Conservation (phyloP, 2,797 vertebrate species). For the Echiichthys vipera region DNA sequence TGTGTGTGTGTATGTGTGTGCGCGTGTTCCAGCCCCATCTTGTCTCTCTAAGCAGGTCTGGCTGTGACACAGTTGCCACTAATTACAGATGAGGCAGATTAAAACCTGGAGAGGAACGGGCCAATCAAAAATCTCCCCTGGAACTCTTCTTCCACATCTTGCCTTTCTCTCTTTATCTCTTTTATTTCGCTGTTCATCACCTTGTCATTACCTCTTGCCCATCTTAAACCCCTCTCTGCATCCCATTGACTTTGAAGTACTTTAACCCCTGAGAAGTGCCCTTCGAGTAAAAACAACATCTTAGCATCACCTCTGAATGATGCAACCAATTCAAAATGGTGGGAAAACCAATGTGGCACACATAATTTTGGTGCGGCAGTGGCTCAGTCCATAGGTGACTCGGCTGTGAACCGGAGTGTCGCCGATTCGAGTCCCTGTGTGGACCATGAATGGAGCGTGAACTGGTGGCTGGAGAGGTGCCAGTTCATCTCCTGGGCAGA, state of each 20-base stretch:
- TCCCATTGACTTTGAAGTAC: conserved; percentile 17
- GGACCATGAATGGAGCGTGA: too few relatives aligned
- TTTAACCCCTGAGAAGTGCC: not conserved
- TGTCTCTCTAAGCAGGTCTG: conserved; percentile 42
- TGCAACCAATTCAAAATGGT: conserved; percentile 10
- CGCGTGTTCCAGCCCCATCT: conserved; percentile 4
- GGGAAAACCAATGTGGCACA: conserved; percentile 1
- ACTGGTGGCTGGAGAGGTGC: too few relatives aligned
- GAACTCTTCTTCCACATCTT: conserved; percentile 36
- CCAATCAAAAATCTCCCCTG: conserved; percentile 69
- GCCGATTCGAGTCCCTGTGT: too few relatives aligned
- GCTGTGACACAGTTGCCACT: conserved; percentile 60
- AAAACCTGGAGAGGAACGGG: conserved; percentile 60
- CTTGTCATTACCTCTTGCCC: conserved; percentile 17
- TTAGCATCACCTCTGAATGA: not conserved
- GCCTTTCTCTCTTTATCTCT: not conserved
- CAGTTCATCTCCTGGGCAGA: too few relatives aligned
- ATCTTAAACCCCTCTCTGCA: conserved; percentile 7
- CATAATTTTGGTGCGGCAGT: too few relatives aligned
- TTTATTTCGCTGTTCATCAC: conserved; percentile 18
- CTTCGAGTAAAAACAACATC: not conserved
- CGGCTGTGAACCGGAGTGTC: too few relatives aligned
- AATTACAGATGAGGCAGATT: conserved; percentile 75
- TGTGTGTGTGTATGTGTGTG: not conserved
- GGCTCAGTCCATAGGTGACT: too few relatives aligned